Base-by-base conservation (phyloP, 2,797 vertebrate genomes). In the Hyperoplus lanceolatus region DNA sequence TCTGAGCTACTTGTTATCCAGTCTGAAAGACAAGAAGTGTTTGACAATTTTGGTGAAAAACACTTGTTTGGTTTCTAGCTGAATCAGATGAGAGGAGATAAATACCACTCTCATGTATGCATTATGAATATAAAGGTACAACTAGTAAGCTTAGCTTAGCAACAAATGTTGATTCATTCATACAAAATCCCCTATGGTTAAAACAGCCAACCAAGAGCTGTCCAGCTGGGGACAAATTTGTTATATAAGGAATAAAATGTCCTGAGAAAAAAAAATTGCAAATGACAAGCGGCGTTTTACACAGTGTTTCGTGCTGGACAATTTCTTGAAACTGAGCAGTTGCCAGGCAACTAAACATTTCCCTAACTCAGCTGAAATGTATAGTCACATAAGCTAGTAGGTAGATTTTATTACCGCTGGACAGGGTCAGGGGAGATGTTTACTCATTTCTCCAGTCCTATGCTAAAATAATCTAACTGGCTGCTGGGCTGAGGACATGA, bases 401-500 rank as follows among this genome's bases (percentile, higher is more conserved):
- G 36, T 9, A n/a, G 46, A 49, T 39, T 10, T 50, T 50, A 10
- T 39, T n/a, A 4, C 21, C 14, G 3, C 29, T 48, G 7, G 8
- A 38, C 10, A 50, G 16, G 18, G 4, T 12, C 8, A 39, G 29
- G 48, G 2, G 7, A 21, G 43, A 43, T 64, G 36, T 39, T 64
- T 18, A 2, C 12, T 14, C 8, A 13, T 36, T 7, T 43, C 16
- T n/a, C 11, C 8, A 43, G 39, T 13, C 50, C 29, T n/a, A 61
- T n/a, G 69, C 29, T 61, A 62, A 62, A 42, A 42, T 63, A 73
- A 56, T 61, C 14, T 61, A 55, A 50, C 50, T 56, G 21, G 43
- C 0, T 36, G 53, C 21, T 49, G 3, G 10, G 43, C 43, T 45
- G 10, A 45, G 43, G 13, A 8, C 21, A 1, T 10, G 50, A 16